phyloP scores from a whole-genome alignment of 2,797 vertebrate species.

The Choloepus didactylus region DNA sequence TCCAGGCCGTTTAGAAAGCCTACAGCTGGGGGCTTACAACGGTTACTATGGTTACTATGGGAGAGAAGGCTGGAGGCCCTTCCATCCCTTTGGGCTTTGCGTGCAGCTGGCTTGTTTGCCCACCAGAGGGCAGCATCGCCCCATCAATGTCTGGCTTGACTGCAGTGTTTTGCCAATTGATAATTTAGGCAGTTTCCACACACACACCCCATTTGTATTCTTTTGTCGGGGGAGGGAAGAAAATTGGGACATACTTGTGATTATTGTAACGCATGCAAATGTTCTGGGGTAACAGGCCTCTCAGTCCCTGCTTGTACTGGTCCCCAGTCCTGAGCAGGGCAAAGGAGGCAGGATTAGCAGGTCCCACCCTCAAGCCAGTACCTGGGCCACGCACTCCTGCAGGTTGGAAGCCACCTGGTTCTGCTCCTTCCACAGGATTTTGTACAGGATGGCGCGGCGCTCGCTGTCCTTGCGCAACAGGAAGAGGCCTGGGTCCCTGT shows the following conservation, averaged over 20 bases:
- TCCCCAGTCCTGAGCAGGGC: neutral
- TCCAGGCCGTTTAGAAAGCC: neutral
- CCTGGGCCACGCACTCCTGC: conserved; percentile 91
- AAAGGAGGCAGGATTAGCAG: neutral
- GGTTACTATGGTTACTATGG: too few species aligned
- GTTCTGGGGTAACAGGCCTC: neutral
- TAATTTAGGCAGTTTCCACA: neutral
- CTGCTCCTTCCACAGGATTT: conserved; percentile 95
- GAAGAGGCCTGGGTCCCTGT: too few species aligned
- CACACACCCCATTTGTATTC: too few species aligned
- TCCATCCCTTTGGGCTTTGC: neutral
- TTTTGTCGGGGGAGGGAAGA: conserved; percentile 11
- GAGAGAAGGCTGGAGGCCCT: neutral
- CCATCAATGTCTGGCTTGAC: neutral
- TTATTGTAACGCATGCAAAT: neutral
- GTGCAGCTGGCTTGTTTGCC: neutral
- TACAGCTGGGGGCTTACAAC: neutral
- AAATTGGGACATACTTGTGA: neutral
- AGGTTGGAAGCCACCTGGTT: conserved; percentile 95
- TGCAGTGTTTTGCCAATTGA: neutral
- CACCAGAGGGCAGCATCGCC: conserved; percentile 66
- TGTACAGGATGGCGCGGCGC: too few species aligned
- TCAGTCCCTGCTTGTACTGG: neutral
- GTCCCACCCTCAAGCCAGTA: conserved; percentile 65
- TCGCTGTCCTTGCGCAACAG: too few species aligned